Percentiles rank a stretch among this genome's conserved stretches.
Evolutionary conservation across 2,888 invertebrate species (phyloP).

Genomic region (Troides helena): DNA sequence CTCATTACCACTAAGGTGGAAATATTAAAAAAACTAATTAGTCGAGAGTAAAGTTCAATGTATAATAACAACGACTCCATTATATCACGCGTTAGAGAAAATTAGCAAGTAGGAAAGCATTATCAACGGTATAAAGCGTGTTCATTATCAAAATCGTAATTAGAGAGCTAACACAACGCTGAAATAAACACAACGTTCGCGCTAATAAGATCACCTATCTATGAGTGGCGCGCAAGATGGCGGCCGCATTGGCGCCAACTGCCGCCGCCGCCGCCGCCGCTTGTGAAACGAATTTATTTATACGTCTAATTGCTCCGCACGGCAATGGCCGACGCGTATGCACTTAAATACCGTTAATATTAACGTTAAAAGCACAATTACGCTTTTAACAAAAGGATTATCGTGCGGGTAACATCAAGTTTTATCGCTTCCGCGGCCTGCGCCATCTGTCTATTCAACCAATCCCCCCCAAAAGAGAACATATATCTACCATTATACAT

Average conservation of each 20-base stretch:
- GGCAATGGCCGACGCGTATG: conserved; percentile 66
- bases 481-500: no score
- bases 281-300: conserved; percentile 74
- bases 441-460: conserved; percentile 50
- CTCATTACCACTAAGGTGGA: no score
- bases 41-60: no score
- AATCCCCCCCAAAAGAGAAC: background rate
- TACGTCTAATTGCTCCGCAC: conserved; percentile 73
- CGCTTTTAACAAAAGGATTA: conserved; percentile 62
- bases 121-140: conserved; percentile 20
- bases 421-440: conserved; percentile 50
- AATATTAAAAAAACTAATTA: no score
- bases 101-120: conserved; percentile 2
- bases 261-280: conserved; percentile 44
- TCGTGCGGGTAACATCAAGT: conserved; percentile 60
- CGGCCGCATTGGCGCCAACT: conserved; percentile 68
- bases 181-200: conserved; percentile 54
- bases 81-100: background rate
- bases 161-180: conserved; percentile 32
- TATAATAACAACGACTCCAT: no score
- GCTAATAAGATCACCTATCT: conserved; percentile 72
- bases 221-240: conserved; percentile 69
- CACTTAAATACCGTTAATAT: conserved; percentile 73
- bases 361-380: conserved; percentile 63
- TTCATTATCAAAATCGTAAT: conserved; percentile 30